Conservation (phyloP, 2,888 invertebrate genomes). For the Patella caerulea region DNA sequence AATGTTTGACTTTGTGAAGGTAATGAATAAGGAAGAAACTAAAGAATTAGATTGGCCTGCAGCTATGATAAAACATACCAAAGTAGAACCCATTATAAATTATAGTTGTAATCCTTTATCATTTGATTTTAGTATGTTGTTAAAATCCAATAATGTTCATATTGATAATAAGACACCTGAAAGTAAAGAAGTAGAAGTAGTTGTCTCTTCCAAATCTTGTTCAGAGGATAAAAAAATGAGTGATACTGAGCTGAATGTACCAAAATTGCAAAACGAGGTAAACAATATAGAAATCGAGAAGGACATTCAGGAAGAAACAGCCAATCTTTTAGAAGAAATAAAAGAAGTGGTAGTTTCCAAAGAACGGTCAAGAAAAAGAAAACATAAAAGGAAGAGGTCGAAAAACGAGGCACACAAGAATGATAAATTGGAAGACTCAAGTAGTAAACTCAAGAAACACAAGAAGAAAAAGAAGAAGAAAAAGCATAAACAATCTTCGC, state of each 20-base stretch:
- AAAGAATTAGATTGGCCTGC: conserved; percentile 65
- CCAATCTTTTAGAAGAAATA: conserved; percentile 29
- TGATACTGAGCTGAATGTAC: not conserved
- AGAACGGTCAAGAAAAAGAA: conserved; percentile 35
- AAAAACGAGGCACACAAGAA: conserved; percentile 25
- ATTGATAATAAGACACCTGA: not conserved
- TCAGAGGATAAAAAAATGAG: not conserved
- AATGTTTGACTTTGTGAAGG: conserved; percentile 48
- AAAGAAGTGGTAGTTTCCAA: conserved; percentile 30
- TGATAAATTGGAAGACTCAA: conserved; percentile 28
- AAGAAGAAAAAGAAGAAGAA: conserved; percentile 42
- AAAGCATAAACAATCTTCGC: conserved; percentile 17
- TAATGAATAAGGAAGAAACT: conserved; percentile 59
- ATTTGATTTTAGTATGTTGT: conserved; percentile 64
- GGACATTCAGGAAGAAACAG: conserved; percentile 35
- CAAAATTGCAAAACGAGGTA: not conserved
- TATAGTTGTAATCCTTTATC: conserved; percentile 68
- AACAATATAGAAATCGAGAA: conserved; percentile 32
- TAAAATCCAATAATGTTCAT: conserved; percentile 22
- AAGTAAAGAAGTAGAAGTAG: not conserved
- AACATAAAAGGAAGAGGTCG: conserved; percentile 29
- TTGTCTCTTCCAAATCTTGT: not conserved
- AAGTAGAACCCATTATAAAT: conserved; percentile 53
- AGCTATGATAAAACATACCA: conserved; percentile 66
- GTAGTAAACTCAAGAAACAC: conserved; percentile 36